Conservation (phyloP, 2,888 invertebrate genomes). For the Lathronympha strigana region DNA sequence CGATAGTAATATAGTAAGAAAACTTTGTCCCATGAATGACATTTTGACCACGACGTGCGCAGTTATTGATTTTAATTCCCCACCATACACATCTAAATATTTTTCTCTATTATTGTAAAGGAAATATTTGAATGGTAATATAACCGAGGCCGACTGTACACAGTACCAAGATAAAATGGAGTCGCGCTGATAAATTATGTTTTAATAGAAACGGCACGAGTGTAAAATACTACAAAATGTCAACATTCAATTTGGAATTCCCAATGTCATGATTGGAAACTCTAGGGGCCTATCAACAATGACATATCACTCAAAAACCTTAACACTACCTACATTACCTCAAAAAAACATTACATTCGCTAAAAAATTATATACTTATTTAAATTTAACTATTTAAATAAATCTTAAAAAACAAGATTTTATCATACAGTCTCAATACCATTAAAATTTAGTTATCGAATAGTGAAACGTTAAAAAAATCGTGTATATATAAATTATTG, state of each 20-base stretch:
- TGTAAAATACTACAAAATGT: slow-evolving; percentile 35
- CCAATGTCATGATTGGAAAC: slow-evolving; percentile 8
- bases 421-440: slow-evolving; percentile 74
- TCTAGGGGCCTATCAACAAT: slow-evolving; percentile 30
- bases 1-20: too few species aligned
- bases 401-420: slow-evolving; percentile 44
- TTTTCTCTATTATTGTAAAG: neutral
- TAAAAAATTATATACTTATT: slow-evolving; percentile 41
- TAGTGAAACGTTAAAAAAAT: slow-evolving; percentile 47
- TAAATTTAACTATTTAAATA: slow-evolving; percentile 42
- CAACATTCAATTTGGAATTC: slow-evolving; percentile 8
- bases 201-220: slow-evolving; percentile 15
- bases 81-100: neutral
- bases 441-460: slow-evolving; percentile 52
- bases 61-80: too few species aligned
- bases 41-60: too few species aligned
- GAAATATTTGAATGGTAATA: neutral
- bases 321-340: slow-evolving; percentile 35
- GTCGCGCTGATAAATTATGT: neutral
- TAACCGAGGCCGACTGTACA: neutral
- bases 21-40: too few species aligned
- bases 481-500: slow-evolving; percentile 50
- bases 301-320: slow-evolving; percentile 39
- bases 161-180: neutral
- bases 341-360: slow-evolving; percentile 36